phyloP scores from a whole-genome alignment of 2,888 invertebrate genomes.

The Melipona beecheii region DNA sequence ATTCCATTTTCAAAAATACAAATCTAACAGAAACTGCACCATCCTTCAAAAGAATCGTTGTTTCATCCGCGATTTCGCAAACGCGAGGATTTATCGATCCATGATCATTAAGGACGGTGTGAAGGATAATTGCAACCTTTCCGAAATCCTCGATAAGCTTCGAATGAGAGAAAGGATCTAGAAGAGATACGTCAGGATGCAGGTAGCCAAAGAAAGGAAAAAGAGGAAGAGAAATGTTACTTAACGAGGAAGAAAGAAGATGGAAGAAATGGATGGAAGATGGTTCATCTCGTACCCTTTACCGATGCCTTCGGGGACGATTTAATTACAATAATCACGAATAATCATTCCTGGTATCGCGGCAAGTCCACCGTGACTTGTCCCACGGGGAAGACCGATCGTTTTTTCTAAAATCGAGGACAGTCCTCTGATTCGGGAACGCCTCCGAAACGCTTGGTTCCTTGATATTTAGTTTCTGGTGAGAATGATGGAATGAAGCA shows the following conservation, averaged over 20 bases:
- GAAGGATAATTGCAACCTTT: slow-evolving; percentile 53
- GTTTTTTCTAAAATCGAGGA: slow-evolving; percentile 75
- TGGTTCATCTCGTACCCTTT: slow-evolving; percentile 54
- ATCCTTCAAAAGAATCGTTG: neutral
- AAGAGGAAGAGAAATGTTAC: slow-evolving; percentile 33
- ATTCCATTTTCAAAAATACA: neutral
- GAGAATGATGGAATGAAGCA: slow-evolving; percentile 11
- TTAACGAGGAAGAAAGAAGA: slow-evolving; percentile 48
- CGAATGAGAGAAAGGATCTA: slow-evolving; percentile 28
- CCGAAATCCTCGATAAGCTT: slow-evolving; percentile 51
- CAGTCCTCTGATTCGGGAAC: slow-evolving; percentile 32
- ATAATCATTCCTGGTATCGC: slow-evolving; percentile 74
- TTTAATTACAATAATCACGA: slow-evolving; percentile 83
- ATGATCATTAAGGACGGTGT: slow-evolving; percentile 20
- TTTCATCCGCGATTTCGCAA: slow-evolving; percentile 23
- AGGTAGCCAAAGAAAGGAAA: slow-evolving; percentile 71
- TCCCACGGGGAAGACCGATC: slow-evolving; percentile 77
- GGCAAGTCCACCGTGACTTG: slow-evolving; percentile 71
- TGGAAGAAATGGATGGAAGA: slow-evolving; percentile 33
- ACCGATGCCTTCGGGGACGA: slow-evolving; percentile 71
- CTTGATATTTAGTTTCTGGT: slow-evolving; percentile 16
- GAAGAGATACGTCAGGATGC: slow-evolving; percentile 61
- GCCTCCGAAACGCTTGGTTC: slow-evolving; percentile 18
- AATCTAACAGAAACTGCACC: neutral
- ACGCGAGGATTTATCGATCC: slow-evolving; percentile 35